Evolutionary conservation across 2,797 vertebrate species (phyloP).

Genomic region (Aldrovandia affinis): DNA sequence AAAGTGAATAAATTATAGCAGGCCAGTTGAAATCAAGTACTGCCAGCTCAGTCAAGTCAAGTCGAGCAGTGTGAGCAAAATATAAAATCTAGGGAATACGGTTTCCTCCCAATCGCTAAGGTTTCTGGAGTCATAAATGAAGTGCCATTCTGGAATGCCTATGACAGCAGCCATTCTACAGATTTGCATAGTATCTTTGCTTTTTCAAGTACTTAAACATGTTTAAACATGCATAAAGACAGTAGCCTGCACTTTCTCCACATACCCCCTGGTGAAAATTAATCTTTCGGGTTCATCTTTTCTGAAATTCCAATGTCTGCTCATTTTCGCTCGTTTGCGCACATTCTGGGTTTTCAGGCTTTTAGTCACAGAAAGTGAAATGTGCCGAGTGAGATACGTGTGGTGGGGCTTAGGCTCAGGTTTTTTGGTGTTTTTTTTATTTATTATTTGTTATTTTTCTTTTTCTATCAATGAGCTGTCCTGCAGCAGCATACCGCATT

Average conservation of each 20-base stretch:
- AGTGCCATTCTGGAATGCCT: neutral
- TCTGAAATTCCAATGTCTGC: neutral
- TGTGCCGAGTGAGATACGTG: neutral
- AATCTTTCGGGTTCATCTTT: neutral
- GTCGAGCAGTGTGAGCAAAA: neutral
- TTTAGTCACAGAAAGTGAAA: neutral
- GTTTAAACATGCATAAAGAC: neutral
- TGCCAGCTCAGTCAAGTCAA: neutral
- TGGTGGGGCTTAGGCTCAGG: constrained; percentile 2
- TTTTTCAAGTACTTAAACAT: neutral
- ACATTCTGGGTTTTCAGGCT: neutral
- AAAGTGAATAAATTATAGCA: neutral
- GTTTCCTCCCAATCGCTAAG: neutral
- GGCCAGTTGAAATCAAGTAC: neutral
- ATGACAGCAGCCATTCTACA: neutral
- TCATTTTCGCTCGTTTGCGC: neutral
- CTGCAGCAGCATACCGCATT: neutral
- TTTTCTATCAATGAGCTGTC: neutral
- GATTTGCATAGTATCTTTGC: constrained; percentile 5
- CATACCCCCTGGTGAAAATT: neutral
- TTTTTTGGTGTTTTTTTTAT: neutral
- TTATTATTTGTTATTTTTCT: neutral
- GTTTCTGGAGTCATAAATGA: neutral
- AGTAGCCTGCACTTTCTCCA: neutral
- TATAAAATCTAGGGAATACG: neutral